Base-by-base conservation (phyloP, 2,888 invertebrate genomes). In the Parasteatoda lunata region DNA sequence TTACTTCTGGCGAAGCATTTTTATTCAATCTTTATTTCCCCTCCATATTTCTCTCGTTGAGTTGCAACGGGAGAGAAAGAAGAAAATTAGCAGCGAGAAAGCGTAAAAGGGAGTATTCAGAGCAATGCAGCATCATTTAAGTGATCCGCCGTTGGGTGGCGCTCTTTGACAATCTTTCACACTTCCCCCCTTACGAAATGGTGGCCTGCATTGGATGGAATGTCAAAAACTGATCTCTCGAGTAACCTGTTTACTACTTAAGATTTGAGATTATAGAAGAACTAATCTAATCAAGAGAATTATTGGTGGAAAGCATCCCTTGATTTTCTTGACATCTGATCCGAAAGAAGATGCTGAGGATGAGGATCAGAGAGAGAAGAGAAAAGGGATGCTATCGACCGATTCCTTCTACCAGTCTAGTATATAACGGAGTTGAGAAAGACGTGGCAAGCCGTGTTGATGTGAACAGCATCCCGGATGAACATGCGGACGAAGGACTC, bases 361-460 rank as follows among this genome's bases (percentile, higher is more conserved):
- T 15, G 30, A 30, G n/a, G 9, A 49, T 47, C 71, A 6, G 49
- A 71, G 4, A 5, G 11, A 75, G 75, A 48, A 30, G 15, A 45
- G 69, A 59, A 68, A 68, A 59, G 76, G 30, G 68, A 52, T 79
- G 73, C 51, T 84, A 84, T 84, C 84, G 84, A 84, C 84, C 80
- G 72, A 51, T 45, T 8, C 9, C 64, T 59, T 59, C 59, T 59
- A 7, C 77, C 75, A 54, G 45, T 84, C 73, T 54, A 66, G 69
- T 84, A 84, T 84, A 84, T 79, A 84, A 79, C 79, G 52, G 69
- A 69, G 69, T 75, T 73, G 78, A 64, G 75, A 75, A 70, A 75
- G 84, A 84, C 81, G 86, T 81, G 86, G 86, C 81, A 81, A 72
- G 68, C 73, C 66, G 79, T 81, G 80, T 72, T 71, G 77, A 86